Base-by-base conservation (phyloP, 2,888 invertebrate genomes). In the Trypoxylon attenuatum region DNA sequence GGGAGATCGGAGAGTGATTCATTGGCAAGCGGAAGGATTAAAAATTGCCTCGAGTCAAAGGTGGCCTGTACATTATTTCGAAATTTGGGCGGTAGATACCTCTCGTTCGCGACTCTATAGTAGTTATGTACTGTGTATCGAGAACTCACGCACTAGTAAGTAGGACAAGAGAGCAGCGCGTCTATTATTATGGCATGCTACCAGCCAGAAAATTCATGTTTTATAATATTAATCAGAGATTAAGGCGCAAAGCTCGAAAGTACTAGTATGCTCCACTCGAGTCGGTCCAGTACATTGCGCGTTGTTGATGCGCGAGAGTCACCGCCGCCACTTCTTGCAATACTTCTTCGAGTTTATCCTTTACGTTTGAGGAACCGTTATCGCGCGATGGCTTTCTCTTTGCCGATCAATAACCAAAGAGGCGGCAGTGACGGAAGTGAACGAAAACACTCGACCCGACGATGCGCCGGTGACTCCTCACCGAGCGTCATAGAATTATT, bases 1-100 rank as follows among this genome's bases (percentile, higher is more conserved):
- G 61, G 67, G 43, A 63, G 69, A 63, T 66, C 66, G 55, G 55
- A 55, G 49, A 56, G 63, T 68, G 68, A 68, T 69, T 67, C 68
- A 63, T 69, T 51, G 59, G 68, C 22, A 50, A 41, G 54, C 39
- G 22, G 47, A 39, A 43, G 63, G 58, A 68, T 69, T 69, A 67
- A 67, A 67, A 69, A 69, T 67, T 51, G 66, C 55, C 43, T 29
- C 23, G 68, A 23, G 68, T 68, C 68, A 61, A 52, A 62, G 68
- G 66, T 66, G 57, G 53, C 15, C 60, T 38, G 57, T 61, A 57
- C 46, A 52, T 66, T 66, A 57, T 61, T 25, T 66, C 61, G 66
- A 51, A 66, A 61, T 61, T 69, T 61, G 65, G 58, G 23, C 66
- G 53, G 55, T 51, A 45, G 54, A 38, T 21, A 29, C 57, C 15